Evolutionary conservation across 1,140 invertebrate species (phyloP).

Genomic region (Ceratitis capitata): DNA sequence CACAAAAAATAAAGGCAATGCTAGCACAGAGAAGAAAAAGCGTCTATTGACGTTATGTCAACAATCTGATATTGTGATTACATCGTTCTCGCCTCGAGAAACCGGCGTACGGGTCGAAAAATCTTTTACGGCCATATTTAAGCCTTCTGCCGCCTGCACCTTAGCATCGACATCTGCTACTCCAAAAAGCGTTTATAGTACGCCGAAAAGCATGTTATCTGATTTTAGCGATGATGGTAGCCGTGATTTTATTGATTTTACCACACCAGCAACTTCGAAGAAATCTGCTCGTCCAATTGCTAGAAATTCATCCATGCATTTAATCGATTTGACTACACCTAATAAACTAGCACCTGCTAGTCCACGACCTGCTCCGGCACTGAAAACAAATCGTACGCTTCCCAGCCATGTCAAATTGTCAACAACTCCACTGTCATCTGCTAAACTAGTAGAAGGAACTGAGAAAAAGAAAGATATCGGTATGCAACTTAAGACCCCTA

Average conservation of each 20-base stretch:
- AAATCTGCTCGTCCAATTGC: conserved; percentile 33
- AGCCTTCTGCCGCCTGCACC: conserved; percentile 42
- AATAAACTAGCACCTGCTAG: conserved; percentile 40
- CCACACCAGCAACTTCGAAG: conserved; percentile 57
- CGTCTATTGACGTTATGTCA: conserved; percentile 46
- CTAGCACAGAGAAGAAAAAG: conserved; percentile 50
- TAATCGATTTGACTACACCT: conserved; percentile 60
- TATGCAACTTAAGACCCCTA: background rate
- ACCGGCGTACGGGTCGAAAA: conserved; percentile 58
- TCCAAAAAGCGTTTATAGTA: conserved; percentile 58
- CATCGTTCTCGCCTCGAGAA: conserved; percentile 58
- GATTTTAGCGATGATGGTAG: conserved; percentile 51
- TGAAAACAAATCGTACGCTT: background rate
- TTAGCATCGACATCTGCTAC: conserved; percentile 47
- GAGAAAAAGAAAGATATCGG: background rate
- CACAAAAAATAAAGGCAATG: conserved; percentile 60
- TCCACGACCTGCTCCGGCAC: background rate
- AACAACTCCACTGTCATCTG: background rate
- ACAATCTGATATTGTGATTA: conserved; percentile 56
- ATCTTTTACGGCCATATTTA: conserved; percentile 53
- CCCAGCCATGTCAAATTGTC: background rate
- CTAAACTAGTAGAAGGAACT: background rate
- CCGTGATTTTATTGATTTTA: conserved; percentile 49
- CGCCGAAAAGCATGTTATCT: conserved; percentile 54
- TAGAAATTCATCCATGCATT: conserved; percentile 53